Evolutionary conservation across 2,797 vertebrate genomes (phyloP), one percentile per base, ranked within the genome.

Genomic region (Nannoperca australis): DNA sequence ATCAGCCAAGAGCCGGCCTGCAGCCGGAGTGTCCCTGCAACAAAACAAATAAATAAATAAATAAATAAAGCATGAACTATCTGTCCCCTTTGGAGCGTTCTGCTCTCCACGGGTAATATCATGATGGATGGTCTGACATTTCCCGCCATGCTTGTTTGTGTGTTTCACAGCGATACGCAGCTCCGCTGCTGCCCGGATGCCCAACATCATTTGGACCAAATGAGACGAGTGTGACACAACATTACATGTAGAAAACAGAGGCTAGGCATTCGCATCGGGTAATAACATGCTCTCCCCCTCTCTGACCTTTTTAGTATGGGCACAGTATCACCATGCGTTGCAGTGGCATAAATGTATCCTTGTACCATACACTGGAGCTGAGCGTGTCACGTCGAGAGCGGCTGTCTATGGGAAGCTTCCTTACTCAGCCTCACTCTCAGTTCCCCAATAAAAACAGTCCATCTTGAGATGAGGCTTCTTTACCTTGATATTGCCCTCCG

Each of bases 81-180:
- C 78, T 65, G 67, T 80, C 54, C 56, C 60, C 45, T 54, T 45
- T 18, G 42, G 73, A 87, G 49, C 42, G 1, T 44, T 63, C 51
- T 82, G 79, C 81, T 78, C 76, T 77, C 59, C 32, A 1, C 66
- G 68, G 78, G 85, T 85, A 88, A 89, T 69, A 78, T 40, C 24
- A 83, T 92, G 93, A 94, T 91, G 85, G 90, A 93, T 92, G 78
- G 61, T 45, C 24, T 92, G 90, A 91, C 89, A 91, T 93, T 92
- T 93, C 17, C 4, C 6, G 76, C 70, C 77, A n/a, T 47, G 84
- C 79, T 88, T 80, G 86, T 85, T 85, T 77, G 84, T 77, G 58
- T 83, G 81, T 87, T 86, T 76, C 80, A 13, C 79, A 38, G 76
- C 47, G 38, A 81, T 82, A 42, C 49, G 69, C 78, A 30, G 82